These are phyloP conservation scores for Pterocles orientalis DNA, from an alignment of 2,113 vertebrate species.

Conservation along the genomic window DNA sequence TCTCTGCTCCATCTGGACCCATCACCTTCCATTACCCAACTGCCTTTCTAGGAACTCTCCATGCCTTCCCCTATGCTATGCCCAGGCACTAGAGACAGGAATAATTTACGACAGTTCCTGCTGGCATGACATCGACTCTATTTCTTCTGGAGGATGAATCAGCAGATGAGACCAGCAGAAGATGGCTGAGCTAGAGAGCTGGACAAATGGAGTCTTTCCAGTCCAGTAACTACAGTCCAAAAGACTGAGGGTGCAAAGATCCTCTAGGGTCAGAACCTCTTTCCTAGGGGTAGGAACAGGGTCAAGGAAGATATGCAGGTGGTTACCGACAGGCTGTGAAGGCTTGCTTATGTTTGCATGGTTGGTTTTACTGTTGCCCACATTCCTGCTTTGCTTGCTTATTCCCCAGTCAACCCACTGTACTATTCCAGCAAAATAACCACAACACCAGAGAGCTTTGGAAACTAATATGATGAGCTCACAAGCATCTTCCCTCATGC, in stretches of 20 bases:
- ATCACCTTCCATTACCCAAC: neutral
- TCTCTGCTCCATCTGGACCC: slow-evolving; percentile 1
- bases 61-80: neutral
- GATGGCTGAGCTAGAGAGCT: neutral
- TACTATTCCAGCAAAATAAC: neutral
- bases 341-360: neutral
- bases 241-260: neutral
- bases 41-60: neutral
- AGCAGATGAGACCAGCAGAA: slow-evolving; percentile 11
- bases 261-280: neutral
- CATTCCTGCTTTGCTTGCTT: neutral
- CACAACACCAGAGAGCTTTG: neutral
- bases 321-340: neutral
- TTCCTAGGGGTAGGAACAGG: neutral
- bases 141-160: neutral
- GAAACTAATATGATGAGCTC: neutral
- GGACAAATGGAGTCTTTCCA: slow-evolving; percentile 21
- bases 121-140: neutral
- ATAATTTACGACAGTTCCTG: neutral
- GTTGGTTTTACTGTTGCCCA: neutral
- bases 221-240: neutral
- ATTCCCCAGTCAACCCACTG: neutral
- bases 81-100: neutral
- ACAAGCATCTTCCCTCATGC: neutral
- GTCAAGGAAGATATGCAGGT: neutral